Evolutionary conservation across 2,888 invertebrate species (phyloP), one percentile per base, ranked within the genome.

Genomic region (Athalia rosae): DNA sequence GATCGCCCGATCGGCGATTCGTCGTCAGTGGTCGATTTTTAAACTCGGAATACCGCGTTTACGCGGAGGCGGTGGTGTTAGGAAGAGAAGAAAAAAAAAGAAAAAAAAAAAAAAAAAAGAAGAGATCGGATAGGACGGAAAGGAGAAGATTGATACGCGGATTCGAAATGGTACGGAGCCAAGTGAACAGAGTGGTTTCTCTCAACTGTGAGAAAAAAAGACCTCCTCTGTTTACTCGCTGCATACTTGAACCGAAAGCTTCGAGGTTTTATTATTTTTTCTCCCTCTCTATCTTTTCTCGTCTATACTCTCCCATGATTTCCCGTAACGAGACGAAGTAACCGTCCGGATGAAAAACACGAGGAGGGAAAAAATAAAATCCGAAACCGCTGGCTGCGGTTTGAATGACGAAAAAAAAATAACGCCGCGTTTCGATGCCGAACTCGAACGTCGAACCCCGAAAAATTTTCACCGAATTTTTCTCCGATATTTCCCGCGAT

Each of bases 171-270:
- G 62, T 62, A 43, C 9, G 43, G 43, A 62, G 43, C 9, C 66
- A 48, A 28, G 28, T 28, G 28, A 28, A 48, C 48, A 66, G 66
- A 48, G 48, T 66, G 47, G 48, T 28, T n/a, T 45, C 66, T 48
- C 47, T 28, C 48, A 15, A 28, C 28, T 28, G 28, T 28, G n/a
- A n/a, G n/a, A n/a, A n/a, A 45, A 48, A 9, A 50, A 66, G 15
- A 3, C 47, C 66, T n/a, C n/a, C 48, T 66, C 66, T 69, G 56
- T 69, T 69, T 56, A 69, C 56, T 50, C 66, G 50, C 45, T 67
- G 66, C 66, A 67, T 67, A 67, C 67, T 66, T 67, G 66, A 63
- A 50, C 66, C 67, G 41, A 67, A 28, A 67, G 50, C 66, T 28
- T 53, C 15, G 15, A 50, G 11, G 11, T 53, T 9, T 53, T 53